Percentiles rank a stretch among this genome's conserved stretches.
phyloP scores from a whole-genome alignment of 1,140 invertebrate species.

The Harlomillsia oculata region DNA sequence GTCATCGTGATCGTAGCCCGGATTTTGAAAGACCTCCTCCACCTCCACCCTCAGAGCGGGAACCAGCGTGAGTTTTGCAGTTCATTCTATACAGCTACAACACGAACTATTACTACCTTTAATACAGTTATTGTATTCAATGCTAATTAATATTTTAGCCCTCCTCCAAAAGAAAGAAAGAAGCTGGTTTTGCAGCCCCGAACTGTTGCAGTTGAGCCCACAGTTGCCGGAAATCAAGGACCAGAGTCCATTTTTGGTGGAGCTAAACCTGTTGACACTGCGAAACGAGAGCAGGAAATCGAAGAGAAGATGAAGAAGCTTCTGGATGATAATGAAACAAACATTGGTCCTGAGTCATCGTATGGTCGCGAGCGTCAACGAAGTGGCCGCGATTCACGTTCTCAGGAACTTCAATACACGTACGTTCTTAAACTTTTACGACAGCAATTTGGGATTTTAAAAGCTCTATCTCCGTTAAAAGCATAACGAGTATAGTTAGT shows the following conservation, averaged over 20 bases:
- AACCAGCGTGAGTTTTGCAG: too few species aligned
- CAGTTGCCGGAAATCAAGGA: conserved; percentile 38
- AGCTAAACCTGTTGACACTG: conserved; percentile 88
- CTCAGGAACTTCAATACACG: background rate
- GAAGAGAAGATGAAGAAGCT: conserved; percentile 50
- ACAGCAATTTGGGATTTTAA: too few species aligned
- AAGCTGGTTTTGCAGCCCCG: conserved; percentile 30
- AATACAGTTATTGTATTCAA: too few species aligned
- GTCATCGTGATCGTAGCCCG: too few species aligned
- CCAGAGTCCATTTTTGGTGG: conserved; percentile 73
- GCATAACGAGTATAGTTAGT: too few species aligned
- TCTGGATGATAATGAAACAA: background rate
- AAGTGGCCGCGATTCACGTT: background rate
- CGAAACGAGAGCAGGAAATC: conserved; percentile 63
- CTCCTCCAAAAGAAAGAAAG: conserved; percentile 23
- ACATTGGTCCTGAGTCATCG: background rate
- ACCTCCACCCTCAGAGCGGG: too few species aligned
- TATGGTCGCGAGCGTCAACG: too few species aligned
- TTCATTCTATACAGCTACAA: too few species aligned
- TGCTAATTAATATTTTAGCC: background rate
- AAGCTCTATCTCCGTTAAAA: too few species aligned
- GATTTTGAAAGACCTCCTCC: too few species aligned
- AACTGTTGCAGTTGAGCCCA: conserved; percentile 38
- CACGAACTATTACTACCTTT: too few species aligned
- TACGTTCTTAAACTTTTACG: too few species aligned